Base-by-base conservation (phyloP, 2,113 vertebrate genomes). In the Megaceryle torquata region DNA sequence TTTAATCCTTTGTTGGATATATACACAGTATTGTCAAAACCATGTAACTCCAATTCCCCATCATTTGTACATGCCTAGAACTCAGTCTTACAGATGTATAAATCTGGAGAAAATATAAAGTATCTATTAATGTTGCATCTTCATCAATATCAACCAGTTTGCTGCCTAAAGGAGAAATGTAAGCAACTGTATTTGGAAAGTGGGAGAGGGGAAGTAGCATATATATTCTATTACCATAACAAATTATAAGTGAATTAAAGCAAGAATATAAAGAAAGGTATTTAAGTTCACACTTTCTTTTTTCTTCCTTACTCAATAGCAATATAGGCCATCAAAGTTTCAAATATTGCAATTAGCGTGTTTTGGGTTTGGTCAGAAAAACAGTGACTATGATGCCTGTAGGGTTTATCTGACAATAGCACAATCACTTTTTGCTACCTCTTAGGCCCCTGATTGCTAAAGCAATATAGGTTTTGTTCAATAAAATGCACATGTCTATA, bases 171-270 rank as follows among this genome's bases (percentile, higher is more conserved):
- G 37, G 46, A 93, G 46, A 94, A 91, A 79, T 11, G 51, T 26
- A 85, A 79, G 35, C 51, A 82, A 20, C 26, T 72, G 16, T 44
- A 85, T 61, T 28, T 12, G 18, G 33, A 76, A 95, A 37, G 29
- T 6, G 6, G 24, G 7, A 95, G 78, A 63, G 33, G 21, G 79
- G 37, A 74, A 50, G 33, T 8, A 80, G 35, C 15, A 4, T 50
- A 54, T 81, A 77, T 70, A 35, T 67, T 71, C 54, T 76, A 71
- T 76, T 76, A 79, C 16, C 59, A 70, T 59, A 95, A 86, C 13
- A 86, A 94, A 85, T 44, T 21, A 86, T 25, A 21, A 83, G 46
- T 51, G 64, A 91, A 90, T 88, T 69, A 83, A 95, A 91, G 50
- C 13, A 72, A 82, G 53, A 94, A 89, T 5, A 64, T 28, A 74